Percentiles rank a stretch among this genome's conserved stretches.
Evolutionary conservation across 2,888 invertebrate genomes (phyloP).

Genomic region (Choristoneura rosaceana): DNA sequence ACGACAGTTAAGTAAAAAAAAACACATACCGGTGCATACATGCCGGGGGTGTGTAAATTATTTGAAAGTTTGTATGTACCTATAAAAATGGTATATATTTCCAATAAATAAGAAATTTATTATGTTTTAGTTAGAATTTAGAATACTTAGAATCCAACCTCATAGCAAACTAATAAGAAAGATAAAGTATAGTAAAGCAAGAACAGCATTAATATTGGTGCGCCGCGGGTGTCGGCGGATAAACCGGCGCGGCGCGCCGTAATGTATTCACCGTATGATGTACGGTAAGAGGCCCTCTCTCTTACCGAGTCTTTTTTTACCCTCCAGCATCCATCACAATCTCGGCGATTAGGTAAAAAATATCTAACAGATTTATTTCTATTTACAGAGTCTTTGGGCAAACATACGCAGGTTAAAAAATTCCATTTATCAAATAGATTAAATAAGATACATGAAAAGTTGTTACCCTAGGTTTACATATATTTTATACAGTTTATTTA

Average conservation of each 20-base stretch:
- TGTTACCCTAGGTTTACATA: no score
- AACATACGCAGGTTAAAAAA: slow-evolving; percentile 15
- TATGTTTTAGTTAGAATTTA: background rate
- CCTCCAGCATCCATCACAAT: slow-evolving; percentile 43
- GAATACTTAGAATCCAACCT: background rate
- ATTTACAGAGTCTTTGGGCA: slow-evolving; percentile 23
- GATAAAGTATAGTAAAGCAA: slow-evolving; percentile 14
- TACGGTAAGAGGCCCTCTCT: slow-evolving; percentile 54
- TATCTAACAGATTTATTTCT: slow-evolving; percentile 33
- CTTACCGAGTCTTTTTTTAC: slow-evolving; percentile 55
- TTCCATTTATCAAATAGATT: slow-evolving; percentile 24
- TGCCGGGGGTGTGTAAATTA: no score
- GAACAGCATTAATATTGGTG: slow-evolving; percentile 45
- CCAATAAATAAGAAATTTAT: no score
- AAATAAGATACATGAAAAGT: slow-evolving; percentile 5
- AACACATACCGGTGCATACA: no score
- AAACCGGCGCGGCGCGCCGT: slow-evolving; percentile 48
- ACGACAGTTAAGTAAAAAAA: no score
- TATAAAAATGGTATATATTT: background rate
- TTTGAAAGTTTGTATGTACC: no score
- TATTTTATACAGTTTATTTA: background rate
- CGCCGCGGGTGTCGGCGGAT: slow-evolving; percentile 38
- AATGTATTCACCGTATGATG: slow-evolving; percentile 65
- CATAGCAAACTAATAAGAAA: slow-evolving; percentile 3
- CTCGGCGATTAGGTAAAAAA: slow-evolving; percentile 31